These are phyloP conservation scores for Eidolon dupreanum DNA, from an alignment of 2,797 vertebrate genomes.

Conservation along the genomic window DNA sequence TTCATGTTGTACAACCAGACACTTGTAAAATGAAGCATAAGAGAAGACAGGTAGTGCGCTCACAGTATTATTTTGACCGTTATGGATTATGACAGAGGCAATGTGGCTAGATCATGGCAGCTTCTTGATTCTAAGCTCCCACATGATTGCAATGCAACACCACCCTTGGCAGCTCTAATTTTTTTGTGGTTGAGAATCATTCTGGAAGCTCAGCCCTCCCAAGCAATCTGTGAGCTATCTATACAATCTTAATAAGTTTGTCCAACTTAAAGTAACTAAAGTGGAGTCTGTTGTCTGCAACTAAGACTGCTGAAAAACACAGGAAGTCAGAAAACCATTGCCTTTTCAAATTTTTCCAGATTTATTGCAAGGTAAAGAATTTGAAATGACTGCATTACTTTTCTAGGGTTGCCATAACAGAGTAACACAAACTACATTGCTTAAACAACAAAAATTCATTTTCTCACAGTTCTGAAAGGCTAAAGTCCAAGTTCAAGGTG, in stretches of 20 bases:
- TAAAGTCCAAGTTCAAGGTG: not conserved
- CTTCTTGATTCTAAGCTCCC: not conserved
- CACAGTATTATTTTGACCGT: not conserved
- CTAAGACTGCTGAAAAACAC: not conserved
- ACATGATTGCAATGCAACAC: not conserved
- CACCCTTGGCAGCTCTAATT: not conserved
- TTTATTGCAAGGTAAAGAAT: not conserved
- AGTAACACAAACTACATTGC: not conserved
- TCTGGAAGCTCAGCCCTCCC: not conserved
- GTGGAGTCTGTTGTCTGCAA: not conserved
- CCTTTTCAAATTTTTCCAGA: not conserved
- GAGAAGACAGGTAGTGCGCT: not conserved
- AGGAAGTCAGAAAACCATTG: not conserved
- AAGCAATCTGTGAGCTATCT: not conserved
- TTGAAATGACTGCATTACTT: not conserved
- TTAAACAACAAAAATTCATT: not conserved
- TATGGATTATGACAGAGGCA: not conserved
- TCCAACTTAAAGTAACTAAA: not conserved
- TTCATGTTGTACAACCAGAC: not conserved
- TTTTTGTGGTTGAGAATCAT: not conserved
- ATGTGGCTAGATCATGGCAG: not conserved
- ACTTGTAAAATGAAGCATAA: not conserved
- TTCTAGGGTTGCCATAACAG: not conserved
- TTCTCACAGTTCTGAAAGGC: not conserved
- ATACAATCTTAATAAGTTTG: not conserved